Evolutionary conservation across 1,140 invertebrate genomes (phyloP).

Genomic region (Ips nitidus): DNA sequence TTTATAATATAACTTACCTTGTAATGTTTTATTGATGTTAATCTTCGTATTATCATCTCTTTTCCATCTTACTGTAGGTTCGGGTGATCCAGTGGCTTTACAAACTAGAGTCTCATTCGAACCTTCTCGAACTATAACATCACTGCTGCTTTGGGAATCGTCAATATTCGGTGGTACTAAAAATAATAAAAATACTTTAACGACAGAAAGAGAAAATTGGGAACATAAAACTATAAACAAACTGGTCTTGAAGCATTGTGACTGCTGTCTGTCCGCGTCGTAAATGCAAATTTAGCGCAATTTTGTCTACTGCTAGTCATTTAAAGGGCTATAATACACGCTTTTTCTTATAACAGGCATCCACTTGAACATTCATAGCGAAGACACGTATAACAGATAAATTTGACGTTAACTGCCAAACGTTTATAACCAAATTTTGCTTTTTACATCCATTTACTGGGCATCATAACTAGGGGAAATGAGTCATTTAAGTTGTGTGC

Average conservation of each 20-base stretch:
- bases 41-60: conserved; percentile 83
- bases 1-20: conserved; percentile 57
- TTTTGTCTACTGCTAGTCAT: conserved; percentile 19
- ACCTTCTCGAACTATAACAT: conserved; percentile 87
- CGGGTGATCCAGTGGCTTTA: conserved; percentile 85
- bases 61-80: conserved; percentile 87
- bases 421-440: conserved; percentile 29
- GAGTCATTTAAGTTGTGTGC: background rate
- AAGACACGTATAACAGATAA: conserved; percentile 26
- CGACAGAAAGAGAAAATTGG: background rate
- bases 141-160: conserved; percentile 84
- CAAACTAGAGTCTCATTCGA: conserved; percentile 86
- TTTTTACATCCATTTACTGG: conserved; percentile 24
- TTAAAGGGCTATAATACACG: conserved; percentile 23
- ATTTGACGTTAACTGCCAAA: conserved; percentile 26
- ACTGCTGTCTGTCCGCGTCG: conserved; percentile 18
- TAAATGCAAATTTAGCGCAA: conserved; percentile 25
- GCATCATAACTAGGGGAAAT: conserved; percentile 8
- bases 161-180: conserved; percentile 90
- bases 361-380: conserved; percentile 1
- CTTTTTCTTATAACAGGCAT: conserved; percentile 19
- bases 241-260: conserved; percentile 1
- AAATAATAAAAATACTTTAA: conserved; percentile 39
- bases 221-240: background rate
- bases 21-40: conserved; percentile 77